phyloP scores from a whole-genome alignment of 1,140 invertebrate species.

The Leptonema lineaticorne region DNA sequence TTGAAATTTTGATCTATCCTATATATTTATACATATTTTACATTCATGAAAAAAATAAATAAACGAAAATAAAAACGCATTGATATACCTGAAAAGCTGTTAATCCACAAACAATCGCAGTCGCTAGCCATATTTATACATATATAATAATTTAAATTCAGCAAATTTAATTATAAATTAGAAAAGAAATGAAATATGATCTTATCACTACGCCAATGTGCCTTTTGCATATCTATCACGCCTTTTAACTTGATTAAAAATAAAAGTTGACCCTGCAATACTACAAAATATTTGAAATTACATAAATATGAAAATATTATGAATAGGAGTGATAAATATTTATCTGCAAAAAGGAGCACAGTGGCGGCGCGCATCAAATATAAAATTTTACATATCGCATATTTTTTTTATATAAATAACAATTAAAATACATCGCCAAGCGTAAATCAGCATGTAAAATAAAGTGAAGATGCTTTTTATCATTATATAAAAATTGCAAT shows the following conservation, averaged over 20 bases:
- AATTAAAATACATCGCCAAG: too few relatives aligned
- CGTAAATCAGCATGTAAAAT: too few relatives aligned
- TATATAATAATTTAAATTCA: neutral
- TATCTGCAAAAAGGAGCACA: slow-evolving; percentile 10
- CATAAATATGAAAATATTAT: neutral
- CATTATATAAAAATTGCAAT: too few relatives aligned
- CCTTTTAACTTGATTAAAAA: neutral
- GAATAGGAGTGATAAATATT: neutral
- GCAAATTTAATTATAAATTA: neutral
- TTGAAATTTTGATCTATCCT: too few relatives aligned
- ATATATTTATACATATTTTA: neutral
- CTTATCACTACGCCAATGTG: neutral
- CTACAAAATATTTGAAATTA: neutral
- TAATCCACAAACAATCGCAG: neutral
- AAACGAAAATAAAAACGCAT: neutral
- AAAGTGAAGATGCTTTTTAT: too few relatives aligned
- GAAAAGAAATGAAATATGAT: neutral
- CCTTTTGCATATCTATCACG: slow-evolving; percentile 16
- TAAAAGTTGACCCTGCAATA: too few relatives aligned
- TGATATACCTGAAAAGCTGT: neutral
- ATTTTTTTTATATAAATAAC: too few relatives aligned
- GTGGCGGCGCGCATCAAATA: neutral
- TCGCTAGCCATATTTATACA: neutral
- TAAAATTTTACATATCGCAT: neutral
- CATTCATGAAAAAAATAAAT: neutral